phyloP scores from a whole-genome alignment of 1,140 invertebrate species.

The Pseudomyrmex dendroicus region DNA sequence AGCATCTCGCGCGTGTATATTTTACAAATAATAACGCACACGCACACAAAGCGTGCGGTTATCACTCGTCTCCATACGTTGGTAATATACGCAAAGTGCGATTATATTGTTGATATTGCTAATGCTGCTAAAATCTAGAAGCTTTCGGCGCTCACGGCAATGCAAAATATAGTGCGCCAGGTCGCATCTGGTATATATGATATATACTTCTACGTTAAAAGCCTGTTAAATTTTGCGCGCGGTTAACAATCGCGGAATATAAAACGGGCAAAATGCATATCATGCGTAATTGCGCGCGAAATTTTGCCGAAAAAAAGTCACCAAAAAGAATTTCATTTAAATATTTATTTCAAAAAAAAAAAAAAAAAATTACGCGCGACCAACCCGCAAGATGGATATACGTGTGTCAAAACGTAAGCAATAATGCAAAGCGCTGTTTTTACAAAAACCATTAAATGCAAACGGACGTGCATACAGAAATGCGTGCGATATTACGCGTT shows the following conservation, averaged over 20 bases:
- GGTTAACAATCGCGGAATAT: background rate
- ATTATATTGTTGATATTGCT: slow-evolving; percentile 43
- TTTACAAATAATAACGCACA: slow-evolving; percentile 60
- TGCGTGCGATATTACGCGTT: slow-evolving; percentile 13
- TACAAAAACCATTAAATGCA: background rate
- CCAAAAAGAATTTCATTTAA: background rate
- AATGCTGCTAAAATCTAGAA: slow-evolving; percentile 50
- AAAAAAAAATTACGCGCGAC: background rate
- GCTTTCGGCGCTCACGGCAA: background rate
- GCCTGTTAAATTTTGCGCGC: background rate
- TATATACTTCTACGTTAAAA: background rate
- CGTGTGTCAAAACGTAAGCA: background rate
- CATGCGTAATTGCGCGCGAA: background rate
- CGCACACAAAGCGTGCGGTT: slow-evolving; percentile 43
- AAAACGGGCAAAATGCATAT: background rate
- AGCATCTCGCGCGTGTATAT: slow-evolving; percentile 10
- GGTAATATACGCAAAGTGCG: slow-evolving; percentile 46
- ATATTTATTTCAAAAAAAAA: background rate
- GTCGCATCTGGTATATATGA: background rate
- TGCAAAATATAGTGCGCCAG: slow-evolving; percentile 4
- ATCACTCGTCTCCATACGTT: slow-evolving; percentile 57
- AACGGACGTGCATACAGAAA: no score
- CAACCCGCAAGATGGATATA: background rate
- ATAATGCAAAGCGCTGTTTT: background rate
- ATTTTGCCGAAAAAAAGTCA: no score